Base-by-base conservation (phyloP, 2,113 vertebrate genomes). In the Ploceus nigricollis region DNA sequence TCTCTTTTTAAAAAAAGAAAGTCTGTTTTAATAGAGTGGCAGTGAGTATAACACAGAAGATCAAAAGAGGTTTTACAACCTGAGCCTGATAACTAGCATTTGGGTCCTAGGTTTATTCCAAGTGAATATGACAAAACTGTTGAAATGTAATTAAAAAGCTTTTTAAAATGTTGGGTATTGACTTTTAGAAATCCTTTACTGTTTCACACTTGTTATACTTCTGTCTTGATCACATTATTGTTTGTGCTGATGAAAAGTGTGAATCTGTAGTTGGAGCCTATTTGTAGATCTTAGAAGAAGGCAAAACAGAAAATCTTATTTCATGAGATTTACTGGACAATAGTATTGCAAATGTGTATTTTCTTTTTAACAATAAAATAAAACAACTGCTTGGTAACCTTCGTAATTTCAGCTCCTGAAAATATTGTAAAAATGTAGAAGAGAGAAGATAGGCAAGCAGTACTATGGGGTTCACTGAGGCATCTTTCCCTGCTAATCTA, bases 131-230 rank as follows among this genome's bases (percentile, higher is more conserved):
- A 45, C 33, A 53, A 47, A 82, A 64, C 12, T 64, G 39, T 71
- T 45, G 63, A 50, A 82, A 60, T 28, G 23, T 73, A 42, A 64
- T 61, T 48, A 8, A 69, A 61, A 85, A 56, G 6, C 12, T 33
- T 64, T 91, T 66, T 16, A 28, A 82, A 65, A 35, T 58, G 40
- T 47, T 33, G 27, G 11, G 3, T 77, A 48, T 79, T 76, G 31
- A 44, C 28, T 93, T 89, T 87, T 80, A 85, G 48, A 91, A 89
- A 50, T 44, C 6, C 7, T 54, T 87, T 70, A 65, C 50, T 72
- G 16, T 39, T 82, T 77, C 47, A 40, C 19, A 39, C 39, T 82
- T 90, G 7, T 70, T 88, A 42, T 13, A 30, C 28, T 88, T 77
- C 19, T 88, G 0, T 60, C 45, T 76, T 73, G 45, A 58, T 24